Evolutionary conservation across 92 coral and sea anemone species (phyloP).

Genomic region (Paramuricea clavata): DNA sequence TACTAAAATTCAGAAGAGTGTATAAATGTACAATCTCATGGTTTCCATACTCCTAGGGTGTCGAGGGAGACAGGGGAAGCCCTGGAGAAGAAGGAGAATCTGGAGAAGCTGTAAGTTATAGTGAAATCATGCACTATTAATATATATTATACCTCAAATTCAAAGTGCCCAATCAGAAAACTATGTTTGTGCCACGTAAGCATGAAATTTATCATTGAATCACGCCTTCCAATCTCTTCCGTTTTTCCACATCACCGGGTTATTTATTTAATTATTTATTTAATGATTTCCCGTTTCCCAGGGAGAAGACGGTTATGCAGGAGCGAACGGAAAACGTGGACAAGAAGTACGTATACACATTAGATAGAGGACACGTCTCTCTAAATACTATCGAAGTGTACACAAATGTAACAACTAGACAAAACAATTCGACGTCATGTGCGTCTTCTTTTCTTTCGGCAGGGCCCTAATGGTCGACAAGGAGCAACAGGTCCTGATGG

Average conservation of each 20-base stretch:
- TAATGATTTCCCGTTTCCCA: not conserved
- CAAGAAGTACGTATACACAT: not conserved
- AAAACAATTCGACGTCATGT: not conserved
- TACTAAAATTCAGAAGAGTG: not conserved
- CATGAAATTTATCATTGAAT: no score
- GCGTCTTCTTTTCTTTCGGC: not conserved
- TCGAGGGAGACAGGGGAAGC: not conserved
- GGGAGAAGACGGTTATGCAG: slow-evolving; percentile 8
- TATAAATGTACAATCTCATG: not conserved
- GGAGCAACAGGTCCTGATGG: slow-evolving; percentile 10
- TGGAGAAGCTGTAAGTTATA: slow-evolving; percentile 12
- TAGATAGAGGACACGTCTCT: not conserved
- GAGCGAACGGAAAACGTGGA: slow-evolving; percentile 15
- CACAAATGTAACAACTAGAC: not conserved
- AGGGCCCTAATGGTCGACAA: not conserved
- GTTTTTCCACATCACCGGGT: no score
- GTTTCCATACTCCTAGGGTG: not conserved
- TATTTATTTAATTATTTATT: no score
- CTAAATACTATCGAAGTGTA: not conserved
- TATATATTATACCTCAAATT: no score
- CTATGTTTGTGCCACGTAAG: no score
- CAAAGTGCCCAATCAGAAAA: no score
- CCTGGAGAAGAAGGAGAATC: slow-evolving; percentile 19
- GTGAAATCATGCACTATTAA: no score
- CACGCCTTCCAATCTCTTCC: no score